Conservation (phyloP, 2,113 vertebrate genomes). For the Guaruba guarouba region DNA sequence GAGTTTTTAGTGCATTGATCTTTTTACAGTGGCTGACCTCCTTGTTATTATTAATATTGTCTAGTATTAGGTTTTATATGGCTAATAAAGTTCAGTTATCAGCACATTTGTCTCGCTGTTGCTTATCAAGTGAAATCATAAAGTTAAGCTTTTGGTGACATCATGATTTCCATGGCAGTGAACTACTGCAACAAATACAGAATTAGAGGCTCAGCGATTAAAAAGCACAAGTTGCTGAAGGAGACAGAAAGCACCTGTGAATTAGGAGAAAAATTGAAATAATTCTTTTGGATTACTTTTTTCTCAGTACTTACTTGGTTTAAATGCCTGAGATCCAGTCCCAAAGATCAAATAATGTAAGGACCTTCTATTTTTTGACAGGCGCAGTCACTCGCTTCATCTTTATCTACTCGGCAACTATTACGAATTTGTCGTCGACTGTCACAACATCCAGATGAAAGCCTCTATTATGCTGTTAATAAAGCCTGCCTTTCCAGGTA, state of each 20-base stretch:
- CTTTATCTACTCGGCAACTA: slow-evolving; percentile 91
- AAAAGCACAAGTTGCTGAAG: not conserved
- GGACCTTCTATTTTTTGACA: slow-evolving; percentile 56
- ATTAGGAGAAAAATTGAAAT: not conserved
- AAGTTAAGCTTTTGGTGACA: not conserved
- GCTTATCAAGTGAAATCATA: not conserved
- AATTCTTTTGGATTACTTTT: not conserved
- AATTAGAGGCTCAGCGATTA: not conserved
- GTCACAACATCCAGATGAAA: slow-evolving; percentile 88
- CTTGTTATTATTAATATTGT: not conserved
- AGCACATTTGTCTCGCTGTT: not conserved
- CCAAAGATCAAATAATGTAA: not conserved
- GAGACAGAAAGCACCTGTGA: not conserved
- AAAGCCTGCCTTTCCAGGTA: slow-evolving; percentile 98
- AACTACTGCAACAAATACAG: not conserved
- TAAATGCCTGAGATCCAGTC: not conserved
- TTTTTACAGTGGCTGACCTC: not conserved
- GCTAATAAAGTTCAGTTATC: not conserved
- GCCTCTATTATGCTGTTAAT: slow-evolving; percentile 83
- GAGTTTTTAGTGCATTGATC: not conserved
- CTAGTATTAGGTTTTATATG: not conserved
- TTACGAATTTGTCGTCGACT: slow-evolving; percentile 89
- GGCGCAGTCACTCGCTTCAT: slow-evolving; percentile 91
- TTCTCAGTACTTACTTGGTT: not conserved
- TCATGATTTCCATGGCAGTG: slow-evolving; percentile 1